phyloP scores from a whole-genome alignment of 2,797 vertebrate species.

The Phaenicophaeus curvirostris region DNA sequence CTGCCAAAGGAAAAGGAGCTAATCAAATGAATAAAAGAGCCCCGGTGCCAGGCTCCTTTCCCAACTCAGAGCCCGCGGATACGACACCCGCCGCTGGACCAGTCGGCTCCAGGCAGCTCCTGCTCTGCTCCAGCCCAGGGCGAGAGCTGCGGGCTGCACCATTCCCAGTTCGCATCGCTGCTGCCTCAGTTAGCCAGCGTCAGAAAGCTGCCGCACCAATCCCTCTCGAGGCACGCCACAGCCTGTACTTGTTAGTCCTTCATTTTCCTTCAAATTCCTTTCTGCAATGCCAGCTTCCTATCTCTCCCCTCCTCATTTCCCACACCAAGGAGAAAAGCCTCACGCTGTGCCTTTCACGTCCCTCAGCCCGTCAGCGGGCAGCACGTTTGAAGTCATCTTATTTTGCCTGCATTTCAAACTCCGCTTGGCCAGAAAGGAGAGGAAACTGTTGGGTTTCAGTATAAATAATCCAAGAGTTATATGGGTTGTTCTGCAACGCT shows the following conservation, averaged over 20 bases:
- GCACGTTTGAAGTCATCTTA: constrained; percentile 38
- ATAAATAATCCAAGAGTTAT: neutral
- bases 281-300: neutral
- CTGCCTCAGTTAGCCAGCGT: neutral
- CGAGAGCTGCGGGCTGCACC: neutral
- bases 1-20: constrained; percentile 51
- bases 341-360: constrained; percentile 39
- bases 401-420: constrained; percentile 28
- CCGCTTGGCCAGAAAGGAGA: constrained; percentile 28
- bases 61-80: neutral
- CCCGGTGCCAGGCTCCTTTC: neutral
- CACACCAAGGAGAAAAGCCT: constrained; percentile 33
- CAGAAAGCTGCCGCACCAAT: neutral
- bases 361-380: neutral
- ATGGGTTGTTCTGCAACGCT: rapidly evolving
- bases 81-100: neutral
- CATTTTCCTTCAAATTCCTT: neutral
- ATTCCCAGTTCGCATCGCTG: neutral
- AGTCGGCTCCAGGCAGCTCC: rapidly evolving
- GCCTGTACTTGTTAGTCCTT: neutral
- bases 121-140: neutral
- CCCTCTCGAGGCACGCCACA: constrained; percentile 23
- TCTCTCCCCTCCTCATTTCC: constrained; percentile 30
- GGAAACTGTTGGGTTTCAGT: neutral
- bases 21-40: neutral